Evolutionary conservation across 2,113 vertebrate genomes (phyloP).

Genomic region (Otis tarda): DNA sequence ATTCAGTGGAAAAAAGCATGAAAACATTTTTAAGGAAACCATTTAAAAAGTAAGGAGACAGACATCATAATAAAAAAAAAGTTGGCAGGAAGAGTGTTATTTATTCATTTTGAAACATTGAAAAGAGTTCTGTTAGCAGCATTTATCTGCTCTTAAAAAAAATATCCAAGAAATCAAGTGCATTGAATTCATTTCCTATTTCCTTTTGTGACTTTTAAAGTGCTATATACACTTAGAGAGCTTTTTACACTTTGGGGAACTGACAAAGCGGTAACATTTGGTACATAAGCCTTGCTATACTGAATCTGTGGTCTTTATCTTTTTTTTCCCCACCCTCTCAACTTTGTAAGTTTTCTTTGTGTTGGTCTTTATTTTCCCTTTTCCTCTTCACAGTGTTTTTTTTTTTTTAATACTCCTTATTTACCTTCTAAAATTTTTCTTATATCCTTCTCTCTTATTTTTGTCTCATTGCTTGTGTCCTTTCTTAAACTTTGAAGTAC

Average conservation of each 20-base stretch:
- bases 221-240: conserved; percentile 7
- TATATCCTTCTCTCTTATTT: background rate
- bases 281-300: background rate
- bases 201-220: conserved; percentile 65
- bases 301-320: background rate
- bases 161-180: conserved; percentile 6
- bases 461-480: background rate
- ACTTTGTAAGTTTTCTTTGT: background rate
- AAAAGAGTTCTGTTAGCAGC: conserved; percentile 55
- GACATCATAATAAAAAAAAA: conserved; percentile 56
- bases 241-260: conserved; percentile 46
- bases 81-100: conserved; percentile 58
- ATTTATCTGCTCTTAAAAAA: conserved; percentile 46
- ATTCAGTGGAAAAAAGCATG: conserved; percentile 50
- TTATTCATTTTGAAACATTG: conserved; percentile 70
- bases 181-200: conserved; percentile 61
- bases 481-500: background rate
- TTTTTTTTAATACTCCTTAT: background rate
- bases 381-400: background rate
- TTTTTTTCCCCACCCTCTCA: background rate
- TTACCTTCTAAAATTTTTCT: background rate
- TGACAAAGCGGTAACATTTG: conserved; percentile 27
- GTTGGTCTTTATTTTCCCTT: background rate
- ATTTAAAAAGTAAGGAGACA: conserved; percentile 69
- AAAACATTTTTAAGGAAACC: conserved; percentile 68